phyloP scores from a whole-genome alignment of 2,113 vertebrate species.

The Bothrops jararaca region DNA sequence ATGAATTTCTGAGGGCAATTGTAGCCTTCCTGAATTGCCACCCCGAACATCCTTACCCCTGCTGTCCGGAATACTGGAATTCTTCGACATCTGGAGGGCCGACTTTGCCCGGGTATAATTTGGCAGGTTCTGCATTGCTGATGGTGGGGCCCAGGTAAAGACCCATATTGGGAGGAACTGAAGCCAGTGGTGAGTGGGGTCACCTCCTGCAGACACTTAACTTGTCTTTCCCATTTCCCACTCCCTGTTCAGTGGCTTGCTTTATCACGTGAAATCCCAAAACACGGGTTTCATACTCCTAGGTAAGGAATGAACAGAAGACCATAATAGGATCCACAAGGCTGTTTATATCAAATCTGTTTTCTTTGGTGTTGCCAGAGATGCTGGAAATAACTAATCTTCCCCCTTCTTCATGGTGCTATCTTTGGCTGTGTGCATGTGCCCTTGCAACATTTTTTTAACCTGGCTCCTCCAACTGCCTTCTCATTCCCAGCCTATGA shows the following conservation, averaged over 20 bases:
- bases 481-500: neutral
- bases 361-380: neutral
- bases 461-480: neutral
- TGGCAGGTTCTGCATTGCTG: neutral
- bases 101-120: neutral
- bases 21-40: neutral
- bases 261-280: neutral
- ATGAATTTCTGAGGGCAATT: neutral
- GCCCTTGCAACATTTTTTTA: neutral
- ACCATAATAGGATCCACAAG: neutral
- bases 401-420: neutral
- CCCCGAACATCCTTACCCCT: neutral
- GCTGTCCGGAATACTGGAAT: neutral
- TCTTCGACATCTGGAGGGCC: neutral
- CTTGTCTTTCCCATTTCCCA: neutral
- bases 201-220: neutral
- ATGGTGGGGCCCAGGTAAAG: neutral
- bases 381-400: neutral
- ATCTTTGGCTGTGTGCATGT: neutral
- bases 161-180: neutral
- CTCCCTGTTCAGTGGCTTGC: neutral
- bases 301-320: neutral
- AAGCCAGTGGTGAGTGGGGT: neutral
- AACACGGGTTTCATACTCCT: neutral
- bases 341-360: neutral